Conservation (phyloP, 2,113 vertebrate genomes). For the Apteryx mantelli region DNA sequence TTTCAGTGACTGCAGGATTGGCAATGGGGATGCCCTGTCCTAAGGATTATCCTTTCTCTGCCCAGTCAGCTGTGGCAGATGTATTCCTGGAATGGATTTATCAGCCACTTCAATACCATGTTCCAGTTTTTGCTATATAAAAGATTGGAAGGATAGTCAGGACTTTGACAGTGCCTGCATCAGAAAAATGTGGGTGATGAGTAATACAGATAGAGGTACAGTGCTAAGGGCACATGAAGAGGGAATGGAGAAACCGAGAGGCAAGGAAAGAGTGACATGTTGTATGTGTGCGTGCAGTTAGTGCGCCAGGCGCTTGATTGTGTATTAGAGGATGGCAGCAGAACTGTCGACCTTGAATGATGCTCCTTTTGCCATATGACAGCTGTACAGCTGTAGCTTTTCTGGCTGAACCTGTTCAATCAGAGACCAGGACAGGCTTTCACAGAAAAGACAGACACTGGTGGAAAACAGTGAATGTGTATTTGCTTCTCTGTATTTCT, state of each 20-base stretch:
- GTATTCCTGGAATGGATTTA: background rate
- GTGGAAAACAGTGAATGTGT: background rate
- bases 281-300: background rate
- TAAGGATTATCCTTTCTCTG: background rate
- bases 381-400: background rate
- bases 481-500: background rate
- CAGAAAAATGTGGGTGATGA: background rate
- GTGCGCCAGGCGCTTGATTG: background rate
- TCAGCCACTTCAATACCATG: background rate
- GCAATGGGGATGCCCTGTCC: background rate
- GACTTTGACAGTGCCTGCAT: background rate
- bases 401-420: background rate
- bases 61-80: background rate
- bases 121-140: background rate
- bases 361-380: background rate
- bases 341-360: background rate
- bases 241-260: background rate
- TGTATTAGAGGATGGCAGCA: background rate
- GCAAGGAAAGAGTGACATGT: background rate
- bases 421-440: background rate
- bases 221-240: background rate
- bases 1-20: background rate
- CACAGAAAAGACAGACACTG: background rate
- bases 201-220: rapidly evolving
- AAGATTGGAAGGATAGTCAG: background rate